phyloP scores from a whole-genome alignment of 2,888 invertebrate genomes.

The Cryptosula pallasiana region DNA sequence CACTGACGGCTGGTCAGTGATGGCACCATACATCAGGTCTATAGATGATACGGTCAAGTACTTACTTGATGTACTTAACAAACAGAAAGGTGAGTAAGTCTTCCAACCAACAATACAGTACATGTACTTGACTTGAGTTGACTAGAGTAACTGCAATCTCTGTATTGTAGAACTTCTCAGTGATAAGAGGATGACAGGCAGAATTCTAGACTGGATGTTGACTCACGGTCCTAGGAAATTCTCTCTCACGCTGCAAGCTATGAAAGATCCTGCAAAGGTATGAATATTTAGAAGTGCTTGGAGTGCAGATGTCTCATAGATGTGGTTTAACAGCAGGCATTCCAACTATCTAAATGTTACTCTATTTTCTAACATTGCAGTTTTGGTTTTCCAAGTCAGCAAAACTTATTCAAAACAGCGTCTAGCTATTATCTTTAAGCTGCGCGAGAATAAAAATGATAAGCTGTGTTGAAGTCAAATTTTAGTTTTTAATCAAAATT shows the following conservation, averaged over 20 bases:
- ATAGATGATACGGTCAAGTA: background rate
- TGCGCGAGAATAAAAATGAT: no score
- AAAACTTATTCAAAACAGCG: background rate
- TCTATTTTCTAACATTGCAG: no score
- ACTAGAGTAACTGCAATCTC: no score
- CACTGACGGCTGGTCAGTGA: constrained; percentile 11
- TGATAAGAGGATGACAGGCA: constrained; percentile 26
- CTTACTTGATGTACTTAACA: background rate
- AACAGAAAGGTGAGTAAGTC: background rate
- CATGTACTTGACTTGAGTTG: no score
- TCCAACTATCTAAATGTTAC: no score
- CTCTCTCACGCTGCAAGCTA: constrained; percentile 28
- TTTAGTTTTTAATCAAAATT: no score
- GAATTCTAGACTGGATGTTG: constrained; percentile 29
- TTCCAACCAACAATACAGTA: background rate
- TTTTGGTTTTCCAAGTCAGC: background rate
- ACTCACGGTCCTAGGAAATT: constrained; percentile 33
- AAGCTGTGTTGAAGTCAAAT: no score
- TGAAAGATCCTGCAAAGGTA: constrained; percentile 31
- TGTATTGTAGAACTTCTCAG: background rate
- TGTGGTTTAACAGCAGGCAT: no score
- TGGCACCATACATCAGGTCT: background rate
- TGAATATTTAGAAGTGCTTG: constrained; percentile 17
- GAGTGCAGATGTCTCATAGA: no score
- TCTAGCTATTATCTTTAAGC: no score